A percentile compares a stretch with the other conserved stretches of the same genome.
These are phyloP conservation scores for Hypsibius dujardini DNA, from an alignment of 1,140 invertebrate species.

Conservation along the genomic window DNA sequence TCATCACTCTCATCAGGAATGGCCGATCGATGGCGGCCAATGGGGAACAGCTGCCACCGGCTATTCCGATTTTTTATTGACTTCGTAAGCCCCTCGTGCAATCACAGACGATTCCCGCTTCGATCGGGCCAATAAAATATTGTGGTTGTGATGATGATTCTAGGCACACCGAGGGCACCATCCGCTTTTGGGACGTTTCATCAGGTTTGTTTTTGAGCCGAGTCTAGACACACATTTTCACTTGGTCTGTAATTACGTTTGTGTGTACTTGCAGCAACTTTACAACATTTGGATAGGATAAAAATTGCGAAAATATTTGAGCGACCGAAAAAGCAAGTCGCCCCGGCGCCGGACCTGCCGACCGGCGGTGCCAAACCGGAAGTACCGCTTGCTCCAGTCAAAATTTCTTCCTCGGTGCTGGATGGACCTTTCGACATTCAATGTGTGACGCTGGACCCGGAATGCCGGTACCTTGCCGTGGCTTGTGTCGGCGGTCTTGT, in stretches of 20 bases:
- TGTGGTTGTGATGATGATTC: not conserved
- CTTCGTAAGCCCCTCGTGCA: conserved; percentile 63
- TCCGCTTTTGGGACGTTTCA: not conserved
- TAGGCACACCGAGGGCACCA: not conserved
- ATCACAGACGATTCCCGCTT: too few species aligned
- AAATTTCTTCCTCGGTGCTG: not conserved
- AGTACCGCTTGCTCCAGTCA: too few species aligned
- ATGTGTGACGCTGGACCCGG: conserved; percentile 71
- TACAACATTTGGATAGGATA: not conserved
- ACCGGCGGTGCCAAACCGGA: not conserved
- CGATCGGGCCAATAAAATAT: too few species aligned
- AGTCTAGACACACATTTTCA: too few species aligned
- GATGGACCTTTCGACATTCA: conserved; percentile 86
- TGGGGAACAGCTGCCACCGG: conserved; percentile 80
- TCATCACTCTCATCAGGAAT: conserved; percentile 48
- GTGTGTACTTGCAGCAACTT: not conserved
- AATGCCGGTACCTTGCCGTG: conserved; percentile 69
- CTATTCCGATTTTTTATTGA: conserved; percentile 89
- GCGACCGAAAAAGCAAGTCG: not conserved
- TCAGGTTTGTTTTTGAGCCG: not conserved
- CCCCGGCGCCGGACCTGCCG: not conserved
- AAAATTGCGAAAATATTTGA: not conserved
- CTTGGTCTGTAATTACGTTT: too few species aligned
- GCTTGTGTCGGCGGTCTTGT: conserved; percentile 79
- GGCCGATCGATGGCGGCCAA: conserved; percentile 80